Evolutionary conservation across 2,888 invertebrate species (phyloP).

Genomic region (Eupithecia exiguata): DNA sequence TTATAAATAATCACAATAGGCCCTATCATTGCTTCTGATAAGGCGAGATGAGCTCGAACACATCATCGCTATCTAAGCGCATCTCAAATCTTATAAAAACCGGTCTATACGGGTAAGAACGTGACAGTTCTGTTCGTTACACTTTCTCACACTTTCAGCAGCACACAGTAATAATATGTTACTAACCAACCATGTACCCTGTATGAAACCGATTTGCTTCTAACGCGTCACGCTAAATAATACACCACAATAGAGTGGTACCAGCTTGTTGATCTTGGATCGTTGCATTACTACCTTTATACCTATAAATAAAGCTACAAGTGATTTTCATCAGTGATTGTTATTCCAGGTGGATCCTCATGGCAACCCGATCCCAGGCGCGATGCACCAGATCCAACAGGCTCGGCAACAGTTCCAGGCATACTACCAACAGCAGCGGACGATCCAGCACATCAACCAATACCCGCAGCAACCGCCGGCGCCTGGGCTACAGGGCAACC

Average conservation of each 20-base stretch:
- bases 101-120: background rate
- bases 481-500: conserved; percentile 28
- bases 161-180: background rate
- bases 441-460: conserved; percentile 43
- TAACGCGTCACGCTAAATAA: background rate
- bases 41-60: background rate
- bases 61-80: too few species aligned
- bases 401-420: conserved; percentile 62
- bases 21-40: background rate
- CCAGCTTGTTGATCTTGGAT: background rate
- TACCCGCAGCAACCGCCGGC: conserved; percentile 52
- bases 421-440: conserved; percentile 61
- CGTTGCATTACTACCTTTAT: background rate
- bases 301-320: background rate
- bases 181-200: too few species aligned
- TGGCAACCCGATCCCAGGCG: conserved; percentile 71
- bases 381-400: conserved; percentile 72
- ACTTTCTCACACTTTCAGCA: background rate
- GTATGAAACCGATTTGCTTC: background rate
- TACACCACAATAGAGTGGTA: background rate
- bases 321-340: background rate
- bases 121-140: background rate
- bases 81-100: background rate
- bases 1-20: too few species aligned
- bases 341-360: conserved; percentile 68